These are phyloP conservation scores for Hyles lineata DNA, from an alignment of 2,888 invertebrate genomes.

Conservation along the genomic window DNA sequence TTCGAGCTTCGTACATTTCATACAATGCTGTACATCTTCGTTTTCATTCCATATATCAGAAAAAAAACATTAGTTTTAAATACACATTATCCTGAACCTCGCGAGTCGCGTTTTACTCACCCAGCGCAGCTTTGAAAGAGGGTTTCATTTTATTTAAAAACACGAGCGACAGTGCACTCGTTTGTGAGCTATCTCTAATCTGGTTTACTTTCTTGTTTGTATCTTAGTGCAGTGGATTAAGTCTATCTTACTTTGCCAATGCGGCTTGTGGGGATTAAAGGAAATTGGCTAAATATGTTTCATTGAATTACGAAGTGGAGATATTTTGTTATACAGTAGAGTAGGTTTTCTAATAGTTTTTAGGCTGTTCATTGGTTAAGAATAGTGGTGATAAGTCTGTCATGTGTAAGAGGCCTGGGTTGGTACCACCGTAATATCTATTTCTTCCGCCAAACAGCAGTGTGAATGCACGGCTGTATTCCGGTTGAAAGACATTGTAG, in stretches of 20 bases:
- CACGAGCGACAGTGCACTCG: not conserved
- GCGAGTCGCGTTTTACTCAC: not conserved
- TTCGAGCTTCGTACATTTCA: too few species aligned
- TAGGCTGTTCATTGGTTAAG: too few species aligned
- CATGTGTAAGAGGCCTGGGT: too few species aligned
- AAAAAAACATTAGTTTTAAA: not conserved
- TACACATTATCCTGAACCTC: not conserved
- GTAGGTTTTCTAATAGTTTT: not conserved
- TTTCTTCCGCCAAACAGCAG: too few species aligned
- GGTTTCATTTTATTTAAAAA: conserved; percentile 10
- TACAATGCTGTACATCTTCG: not conserved
- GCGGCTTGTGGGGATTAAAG: conserved; percentile 52
- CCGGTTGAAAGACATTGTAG: too few species aligned
- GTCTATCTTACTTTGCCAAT: conserved; percentile 46
- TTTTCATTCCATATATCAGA: not conserved
- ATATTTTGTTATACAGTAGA: not conserved
- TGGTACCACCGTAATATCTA: too few species aligned
- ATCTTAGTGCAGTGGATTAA: conserved; percentile 59
- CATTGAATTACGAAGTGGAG: conserved; percentile 19
- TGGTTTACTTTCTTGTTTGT: conserved; percentile 47
- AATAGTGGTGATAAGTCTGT: too few species aligned
- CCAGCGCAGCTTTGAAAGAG: not conserved
- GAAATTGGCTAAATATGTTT: conserved; percentile 61
- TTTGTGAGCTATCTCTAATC: conserved; percentile 40
- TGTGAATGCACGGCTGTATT: too few species aligned